phyloP scores from a whole-genome alignment of 2,888 invertebrate species.

The Thyatira batis region DNA sequence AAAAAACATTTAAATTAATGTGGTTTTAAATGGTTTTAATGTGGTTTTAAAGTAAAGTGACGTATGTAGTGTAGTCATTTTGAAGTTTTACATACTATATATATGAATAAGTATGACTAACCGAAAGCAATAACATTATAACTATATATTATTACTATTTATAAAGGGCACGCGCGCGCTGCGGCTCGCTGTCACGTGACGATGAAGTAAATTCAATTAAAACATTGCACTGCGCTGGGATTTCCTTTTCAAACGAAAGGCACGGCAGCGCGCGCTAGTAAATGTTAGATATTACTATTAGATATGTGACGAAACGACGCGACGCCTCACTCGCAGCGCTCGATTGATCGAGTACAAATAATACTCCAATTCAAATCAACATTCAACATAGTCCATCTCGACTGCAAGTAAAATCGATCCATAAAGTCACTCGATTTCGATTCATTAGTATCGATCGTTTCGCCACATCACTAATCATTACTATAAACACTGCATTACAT shows the following conservation, averaged over 20 bases:
- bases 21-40: conserved; percentile 76
- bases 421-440: too few species aligned
- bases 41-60: conserved; percentile 78
- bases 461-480: conserved; percentile 35
- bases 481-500: conserved; percentile 72
- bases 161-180: conserved; percentile 71
- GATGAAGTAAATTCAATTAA: conserved; percentile 4
- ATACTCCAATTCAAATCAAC: neutral
- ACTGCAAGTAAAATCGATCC: too few species aligned
- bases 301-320: neutral
- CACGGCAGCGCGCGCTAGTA: conserved; percentile 67
- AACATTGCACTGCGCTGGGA: conserved; percentile 9
- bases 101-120: conserved; percentile 70
- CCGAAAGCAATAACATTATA: conserved; percentile 78
- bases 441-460: neutral
- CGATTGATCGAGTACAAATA: neutral
- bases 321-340: neutral
- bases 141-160: conserved; percentile 40
- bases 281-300: conserved; percentile 14
- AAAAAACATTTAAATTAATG: conserved; percentile 67
- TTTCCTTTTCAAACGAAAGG: conserved; percentile 22
- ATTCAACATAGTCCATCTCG: neutral
- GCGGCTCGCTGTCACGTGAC: conserved; percentile 36
- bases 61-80: conserved; percentile 79
- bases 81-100: conserved; percentile 76